Evolutionary conservation across 2,888 invertebrate species (phyloP).

Genomic region (Zaprionus bogoriensis): DNA sequence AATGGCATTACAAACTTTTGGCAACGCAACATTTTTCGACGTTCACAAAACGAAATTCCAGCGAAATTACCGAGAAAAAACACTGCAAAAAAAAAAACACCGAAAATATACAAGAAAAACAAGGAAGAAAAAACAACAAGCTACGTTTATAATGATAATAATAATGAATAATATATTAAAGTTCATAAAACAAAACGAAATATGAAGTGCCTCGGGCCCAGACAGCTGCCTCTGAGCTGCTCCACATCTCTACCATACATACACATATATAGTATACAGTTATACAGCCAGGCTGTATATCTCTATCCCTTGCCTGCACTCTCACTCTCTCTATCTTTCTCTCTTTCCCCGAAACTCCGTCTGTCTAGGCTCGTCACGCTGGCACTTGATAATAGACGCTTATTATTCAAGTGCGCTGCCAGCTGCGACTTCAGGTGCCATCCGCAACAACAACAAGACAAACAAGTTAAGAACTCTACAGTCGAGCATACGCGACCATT

Average conservation of each 20-base stretch:
- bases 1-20: conserved; percentile 40
- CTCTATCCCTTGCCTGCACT: neutral
- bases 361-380: conserved; percentile 37
- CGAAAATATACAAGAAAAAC: neutral
- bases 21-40: conserved; percentile 14
- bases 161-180: conserved; percentile 44
- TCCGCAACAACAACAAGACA: conserved; percentile 8
- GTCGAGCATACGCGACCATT: neutral
- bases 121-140: conserved; percentile 18
- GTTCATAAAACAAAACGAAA: conserved; percentile 8
- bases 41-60: conserved; percentile 40
- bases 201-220: neutral
- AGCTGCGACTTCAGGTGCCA: conserved; percentile 61
- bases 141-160: conserved; percentile 17
- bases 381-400: conserved; percentile 61
- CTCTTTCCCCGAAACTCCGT: too few relatives aligned
- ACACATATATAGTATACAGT: too few relatives aligned
- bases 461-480: too few relatives aligned
- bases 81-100: neutral
- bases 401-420: conserved; percentile 67
- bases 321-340: neutral
- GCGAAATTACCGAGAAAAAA: conserved; percentile 12
- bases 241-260: too few relatives aligned
- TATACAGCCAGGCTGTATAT: too few relatives aligned
- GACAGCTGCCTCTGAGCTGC: neutral